A percentile compares a stretch with the other conserved stretches of the same genome.
Conservation (phyloP, 2,888 invertebrate genomes). For the Harmothoe impar region DNA sequence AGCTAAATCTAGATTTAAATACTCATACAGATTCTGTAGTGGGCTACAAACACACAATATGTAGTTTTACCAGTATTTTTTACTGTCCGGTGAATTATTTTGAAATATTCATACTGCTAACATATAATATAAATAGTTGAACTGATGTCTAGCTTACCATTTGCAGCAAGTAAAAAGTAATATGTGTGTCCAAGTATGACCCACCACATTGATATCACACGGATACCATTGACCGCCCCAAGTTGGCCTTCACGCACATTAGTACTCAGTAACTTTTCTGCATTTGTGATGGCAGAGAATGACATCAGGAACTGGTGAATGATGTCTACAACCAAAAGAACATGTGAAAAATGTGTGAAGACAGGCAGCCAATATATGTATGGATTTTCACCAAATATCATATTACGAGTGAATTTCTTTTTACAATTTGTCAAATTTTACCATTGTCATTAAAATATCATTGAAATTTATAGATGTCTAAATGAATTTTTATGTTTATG, state of each 20-base stretch:
- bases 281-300: conserved; percentile 43
- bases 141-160: neutral
- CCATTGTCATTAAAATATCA: no score
- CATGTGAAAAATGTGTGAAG: neutral
- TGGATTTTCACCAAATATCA: neutral
- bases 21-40: no score
- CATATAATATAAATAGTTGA: no score
- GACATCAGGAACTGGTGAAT: conserved; percentile 29
- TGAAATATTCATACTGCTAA: no score
- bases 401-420: no score
- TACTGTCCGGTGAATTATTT: no score
- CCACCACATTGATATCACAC: conserved; percentile 63
- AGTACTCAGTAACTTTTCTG: conserved; percentile 42
- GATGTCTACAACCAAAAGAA: neutral
- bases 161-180: neutral
- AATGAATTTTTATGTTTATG: neutral
- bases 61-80: no score
- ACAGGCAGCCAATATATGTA: neutral
- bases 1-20: no score
- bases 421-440: neutral
- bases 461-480: neutral
- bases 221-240: conserved; percentile 57
- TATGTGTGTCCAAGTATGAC: conserved; percentile 63
- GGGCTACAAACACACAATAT: no score
- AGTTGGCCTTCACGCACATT: conserved; percentile 2